phyloP scores from a whole-genome alignment of 2,113 vertebrate species.

The Oncorhynchus gorbuscha region DNA sequence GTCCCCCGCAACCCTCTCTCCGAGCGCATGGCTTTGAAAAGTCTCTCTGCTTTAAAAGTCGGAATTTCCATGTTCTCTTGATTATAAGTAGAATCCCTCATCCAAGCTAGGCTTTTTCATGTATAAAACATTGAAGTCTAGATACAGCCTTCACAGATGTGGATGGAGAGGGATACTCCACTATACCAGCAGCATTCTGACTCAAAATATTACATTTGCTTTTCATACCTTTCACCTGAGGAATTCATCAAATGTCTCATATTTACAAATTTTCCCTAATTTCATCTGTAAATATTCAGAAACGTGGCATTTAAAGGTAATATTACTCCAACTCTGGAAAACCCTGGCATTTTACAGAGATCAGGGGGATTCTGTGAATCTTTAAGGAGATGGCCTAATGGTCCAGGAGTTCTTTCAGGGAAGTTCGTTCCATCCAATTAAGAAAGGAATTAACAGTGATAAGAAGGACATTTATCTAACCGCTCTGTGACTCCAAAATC shows the following conservation, averaged over 20 bases:
- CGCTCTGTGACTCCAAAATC: not conserved
- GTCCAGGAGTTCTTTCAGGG: not conserved
- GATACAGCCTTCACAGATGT: not conserved
- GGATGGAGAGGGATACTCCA: not conserved
- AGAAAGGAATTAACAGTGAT: not conserved
- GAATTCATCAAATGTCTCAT: too few species aligned
- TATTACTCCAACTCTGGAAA: too few species aligned
- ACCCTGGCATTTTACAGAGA: too few species aligned
- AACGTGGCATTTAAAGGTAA: too few species aligned
- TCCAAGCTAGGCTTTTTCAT: conserved; percentile 21
- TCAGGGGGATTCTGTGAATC: not conserved
- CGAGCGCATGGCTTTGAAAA: not conserved
- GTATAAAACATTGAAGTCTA: conserved; percentile 28
- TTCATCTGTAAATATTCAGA: too few species aligned
- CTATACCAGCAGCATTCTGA: too few species aligned
- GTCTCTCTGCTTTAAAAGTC: too few species aligned
- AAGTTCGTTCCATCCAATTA: not conserved
- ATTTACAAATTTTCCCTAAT: too few species aligned
- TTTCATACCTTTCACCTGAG: too few species aligned
- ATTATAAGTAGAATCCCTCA: conserved; percentile 19
- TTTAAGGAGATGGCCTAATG: not conserved
- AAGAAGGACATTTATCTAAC: not conserved
- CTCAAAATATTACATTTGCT: too few species aligned
- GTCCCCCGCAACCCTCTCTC: not conserved
- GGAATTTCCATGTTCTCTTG: conserved; percentile 1